A percentile compares a stretch with the other conserved stretches of the same genome.
Evolutionary conservation across 2,113 vertebrate genomes (phyloP).

Genomic region (Halichoerus grypus): DNA sequence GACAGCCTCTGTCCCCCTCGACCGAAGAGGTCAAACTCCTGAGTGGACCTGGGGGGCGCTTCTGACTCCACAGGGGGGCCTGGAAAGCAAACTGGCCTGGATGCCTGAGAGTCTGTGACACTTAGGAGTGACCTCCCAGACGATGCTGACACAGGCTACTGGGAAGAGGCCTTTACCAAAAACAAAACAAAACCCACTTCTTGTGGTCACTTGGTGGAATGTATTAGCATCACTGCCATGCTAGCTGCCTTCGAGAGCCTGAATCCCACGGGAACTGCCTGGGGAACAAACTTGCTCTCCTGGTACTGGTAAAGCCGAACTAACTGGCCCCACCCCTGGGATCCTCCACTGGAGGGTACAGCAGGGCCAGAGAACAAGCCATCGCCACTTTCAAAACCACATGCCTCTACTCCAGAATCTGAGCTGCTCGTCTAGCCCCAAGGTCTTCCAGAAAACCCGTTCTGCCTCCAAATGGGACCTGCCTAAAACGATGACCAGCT

Average conservation of each 20-base stretch:
- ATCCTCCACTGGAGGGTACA: background rate
- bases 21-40: background rate
- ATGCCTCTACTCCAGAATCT: no score
- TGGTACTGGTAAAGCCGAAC: background rate
- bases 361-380: background rate
- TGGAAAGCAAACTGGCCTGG: background rate
- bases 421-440: background rate
- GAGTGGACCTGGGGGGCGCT: background rate
- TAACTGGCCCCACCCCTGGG: background rate
- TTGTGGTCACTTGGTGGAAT: constrained; percentile 8
- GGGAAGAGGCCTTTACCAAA: constrained; percentile 9
- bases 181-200: constrained; percentile 24
- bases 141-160: background rate
- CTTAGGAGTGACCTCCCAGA: background rate
- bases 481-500: background rate
- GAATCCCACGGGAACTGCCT: background rate
- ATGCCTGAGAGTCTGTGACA: background rate
- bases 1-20: background rate
- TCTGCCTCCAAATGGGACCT: background rate
- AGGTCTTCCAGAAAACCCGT: background rate
- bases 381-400: background rate
- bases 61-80: background rate
- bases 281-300: background rate
- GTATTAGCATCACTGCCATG: background rate
- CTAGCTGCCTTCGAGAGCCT: background rate